Evolutionary conservation across 2,888 invertebrate genomes (phyloP), one percentile per base, ranked within the genome.

Genomic region (Suillia variegata): DNA sequence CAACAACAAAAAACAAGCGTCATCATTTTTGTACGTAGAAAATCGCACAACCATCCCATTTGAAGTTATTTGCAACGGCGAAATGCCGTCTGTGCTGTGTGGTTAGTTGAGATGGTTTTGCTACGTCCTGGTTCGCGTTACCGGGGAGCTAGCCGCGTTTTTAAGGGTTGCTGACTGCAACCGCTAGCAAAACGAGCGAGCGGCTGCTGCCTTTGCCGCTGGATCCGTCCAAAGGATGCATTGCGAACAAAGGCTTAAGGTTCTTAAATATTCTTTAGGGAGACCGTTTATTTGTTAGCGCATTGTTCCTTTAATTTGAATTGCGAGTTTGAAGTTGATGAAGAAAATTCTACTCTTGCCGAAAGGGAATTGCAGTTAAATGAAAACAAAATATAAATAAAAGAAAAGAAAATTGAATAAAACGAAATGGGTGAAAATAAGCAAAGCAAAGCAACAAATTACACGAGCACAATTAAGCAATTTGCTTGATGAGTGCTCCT

Each of bases 381-480:
- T n/a, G n/a, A n/a, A n/a, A n/a, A n/a, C n/a, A n/a, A n/a, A n/a
- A n/a, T n/a, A n/a, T n/a, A n/a, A n/a, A n/a, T n/a, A n/a, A n/a
- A n/a, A n/a, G n/a, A n/a, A n/a, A n/a, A n/a, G n/a, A n/a, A n/a
- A n/a, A n/a, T n/a, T n/a, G n/a, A n/a, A n/a, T n/a, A n/a, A n/a
- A n/a, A n/a, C n/a, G 18, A 45, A 45, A 45, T 20, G 45, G 45
- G 20, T 45, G 45, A 64, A 65, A 62, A 65, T 63, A 61, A 54
- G 58, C 64, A 61, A n/a, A n/a, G n/a, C n/a, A n/a, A 58, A 67
- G 65, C 65, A 65, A 61, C 61, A 67, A 67, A 70, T 74, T 70
- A 72, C 70, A 67, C 62, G 69, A 76, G 73, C 74, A 74, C 77
- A 75, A 77, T 77, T 77, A 77, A 72, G 71, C 71, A 71, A 71